phyloP scores from a whole-genome alignment of 2,113 vertebrate species.

The Paedocypris sp. region DNA sequence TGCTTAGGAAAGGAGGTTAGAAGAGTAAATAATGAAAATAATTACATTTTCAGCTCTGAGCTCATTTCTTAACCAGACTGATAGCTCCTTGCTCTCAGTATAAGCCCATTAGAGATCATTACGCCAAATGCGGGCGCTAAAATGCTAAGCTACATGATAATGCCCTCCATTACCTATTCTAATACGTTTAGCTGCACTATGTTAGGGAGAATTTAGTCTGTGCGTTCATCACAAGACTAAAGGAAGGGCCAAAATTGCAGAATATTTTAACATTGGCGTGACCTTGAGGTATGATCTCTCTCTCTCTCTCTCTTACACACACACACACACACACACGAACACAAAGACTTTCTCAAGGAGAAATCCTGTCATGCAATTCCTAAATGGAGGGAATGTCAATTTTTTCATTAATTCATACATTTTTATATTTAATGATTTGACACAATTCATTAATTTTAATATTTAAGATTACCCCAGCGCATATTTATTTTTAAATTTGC shows the following conservation, averaged over 20 bases:
- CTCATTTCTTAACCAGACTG: conserved; percentile 39
- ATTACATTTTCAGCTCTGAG: conserved; percentile 45
- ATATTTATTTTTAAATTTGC: too few species aligned
- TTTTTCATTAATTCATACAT: too few species aligned
- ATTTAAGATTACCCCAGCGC: too few species aligned
- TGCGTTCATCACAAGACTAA: background rate
- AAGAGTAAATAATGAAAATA: conserved; percentile 52
- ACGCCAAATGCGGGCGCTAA: conserved; percentile 26
- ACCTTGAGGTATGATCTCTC: too few species aligned
- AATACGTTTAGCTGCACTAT: conserved; percentile 17
- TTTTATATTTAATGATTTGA: too few species aligned
- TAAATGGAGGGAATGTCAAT: too few species aligned
- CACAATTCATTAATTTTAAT: too few species aligned
- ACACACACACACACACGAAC: too few species aligned
- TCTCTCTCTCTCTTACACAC: too few species aligned
- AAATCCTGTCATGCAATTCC: too few species aligned
- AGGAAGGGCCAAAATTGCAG: background rate
- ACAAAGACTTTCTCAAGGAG: too few species aligned
- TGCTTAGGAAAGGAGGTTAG: conserved; percentile 37
- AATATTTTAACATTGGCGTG: too few species aligned
- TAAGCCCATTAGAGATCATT: conserved; percentile 44
- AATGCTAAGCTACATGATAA: conserved; percentile 25
- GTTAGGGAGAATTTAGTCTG: background rate
- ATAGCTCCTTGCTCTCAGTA: conserved; percentile 26
- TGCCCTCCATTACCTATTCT: conserved; percentile 32